Evolutionary conservation across 2,888 invertebrate genomes (phyloP).

Genomic region (Mallateleia sp.): DNA sequence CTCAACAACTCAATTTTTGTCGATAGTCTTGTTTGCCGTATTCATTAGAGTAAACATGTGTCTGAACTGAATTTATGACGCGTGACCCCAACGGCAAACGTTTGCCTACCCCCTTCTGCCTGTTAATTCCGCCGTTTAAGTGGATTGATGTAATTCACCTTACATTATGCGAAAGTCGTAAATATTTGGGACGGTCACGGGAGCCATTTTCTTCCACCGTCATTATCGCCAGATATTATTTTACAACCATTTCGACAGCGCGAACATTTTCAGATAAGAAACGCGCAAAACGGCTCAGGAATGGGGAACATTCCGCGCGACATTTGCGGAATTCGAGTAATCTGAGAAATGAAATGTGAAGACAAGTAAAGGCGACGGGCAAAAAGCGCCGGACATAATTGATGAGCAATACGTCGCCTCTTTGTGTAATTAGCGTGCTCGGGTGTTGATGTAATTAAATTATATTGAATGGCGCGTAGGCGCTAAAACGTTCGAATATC

Average conservation of each 20-base stretch:
- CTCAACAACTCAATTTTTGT: no score
- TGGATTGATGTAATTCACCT: constrained; percentile 36
- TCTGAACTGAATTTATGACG: constrained; percentile 46
- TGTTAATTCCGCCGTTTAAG: constrained; percentile 52
- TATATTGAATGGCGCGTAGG: constrained; percentile 22
- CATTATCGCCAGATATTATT: constrained; percentile 47
- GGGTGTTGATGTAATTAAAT: constrained; percentile 20
- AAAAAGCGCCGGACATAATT: constrained; percentile 36
- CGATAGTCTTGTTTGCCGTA: constrained; percentile 11
- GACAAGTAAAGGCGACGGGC: constrained; percentile 32
- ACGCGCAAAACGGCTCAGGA: constrained; percentile 7
- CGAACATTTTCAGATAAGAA: constrained; percentile 26
- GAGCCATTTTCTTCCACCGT: neutral
- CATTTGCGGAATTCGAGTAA: constrained; percentile 46
- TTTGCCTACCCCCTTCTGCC: constrained; percentile 42
- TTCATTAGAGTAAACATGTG: constrained; percentile 43
- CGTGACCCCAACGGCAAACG: constrained; percentile 52
- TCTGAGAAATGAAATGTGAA: constrained; percentile 59
- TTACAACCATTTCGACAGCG: constrained; percentile 7
- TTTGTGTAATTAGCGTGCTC: constrained; percentile 22
- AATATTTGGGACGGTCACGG: constrained; percentile 16
- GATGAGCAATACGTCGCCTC: constrained; percentile 29
- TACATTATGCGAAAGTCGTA: constrained; percentile 32
- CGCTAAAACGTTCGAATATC: constrained; percentile 46
- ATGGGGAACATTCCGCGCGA: constrained; percentile 7